Evolutionary conservation across 2,888 invertebrate genomes (phyloP), one percentile per base, ranked within the genome.

Genomic region (Archips xylosteana): DNA sequence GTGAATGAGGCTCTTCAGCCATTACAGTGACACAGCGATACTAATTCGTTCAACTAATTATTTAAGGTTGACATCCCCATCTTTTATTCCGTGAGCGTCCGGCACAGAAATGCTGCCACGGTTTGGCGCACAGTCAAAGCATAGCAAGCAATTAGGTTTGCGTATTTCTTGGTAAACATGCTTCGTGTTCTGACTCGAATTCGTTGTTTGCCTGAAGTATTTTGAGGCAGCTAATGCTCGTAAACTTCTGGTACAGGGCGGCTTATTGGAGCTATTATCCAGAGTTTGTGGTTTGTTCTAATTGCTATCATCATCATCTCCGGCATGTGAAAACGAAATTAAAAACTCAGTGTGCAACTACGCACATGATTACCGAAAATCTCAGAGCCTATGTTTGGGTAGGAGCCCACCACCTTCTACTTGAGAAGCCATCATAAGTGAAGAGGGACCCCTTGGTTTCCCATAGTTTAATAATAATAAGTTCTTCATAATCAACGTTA

Each of bases 61-160:
- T 49, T 49, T 49, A n/a, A 42, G 32, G 15, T 70, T 9, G 39
- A 62, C 57, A 49, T 1, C n/a, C n/a, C 5, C 32, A 57, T 57
- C 57, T 32, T 32, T 6, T 32, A 57, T 57, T 57, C 57, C 4
- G 23, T 10, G 3, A 32, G 57, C 32, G 57, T 59, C 1, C 10
- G 36, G 36, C 42, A 60, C 49, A 36, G 64, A 34, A n/a, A 47
- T 64, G n/a, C 34, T 47, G n/a, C 49, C 23, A 1, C 63, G 32
- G 63, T 13, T 49, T 49, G 65, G 71, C 71, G 47, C 32, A 4
- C 12, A 42, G 23, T 71, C 64, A 71, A 54, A 68, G 60, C 68
- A 60, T 71, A 36, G 64, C 12, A 47, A 49, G 49, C 49, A 59
- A 65, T 71, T 64, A 65, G 32, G 49, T 71, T 65, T 65, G 59